Evolutionary conservation across 2,888 invertebrate genomes (phyloP).

Genomic region (Prionchulus punctatus): DNA sequence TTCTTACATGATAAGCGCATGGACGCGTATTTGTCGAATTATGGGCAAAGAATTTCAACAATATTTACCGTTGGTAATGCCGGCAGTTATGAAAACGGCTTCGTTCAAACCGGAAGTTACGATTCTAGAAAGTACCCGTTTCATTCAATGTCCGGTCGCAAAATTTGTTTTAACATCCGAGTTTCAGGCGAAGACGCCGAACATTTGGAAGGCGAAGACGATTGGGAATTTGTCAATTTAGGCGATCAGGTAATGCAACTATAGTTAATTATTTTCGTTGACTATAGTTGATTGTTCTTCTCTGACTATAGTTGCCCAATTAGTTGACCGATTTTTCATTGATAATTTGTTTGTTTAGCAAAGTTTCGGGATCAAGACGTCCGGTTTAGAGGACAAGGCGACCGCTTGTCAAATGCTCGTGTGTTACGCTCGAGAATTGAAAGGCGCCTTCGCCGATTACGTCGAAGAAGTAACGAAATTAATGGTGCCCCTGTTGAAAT

Average conservation of each 20-base stretch:
- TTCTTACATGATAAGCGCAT: slow-evolving; percentile 91
- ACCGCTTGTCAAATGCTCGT: slow-evolving; percentile 91
- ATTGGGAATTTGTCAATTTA: slow-evolving; percentile 83
- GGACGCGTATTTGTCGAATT: slow-evolving; percentile 96
- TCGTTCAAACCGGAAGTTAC: slow-evolving; percentile 84
- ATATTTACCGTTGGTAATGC: slow-evolving; percentile 85
- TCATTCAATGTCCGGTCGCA: no score
- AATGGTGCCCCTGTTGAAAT: slow-evolving; percentile 61
- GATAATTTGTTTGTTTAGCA: slow-evolving; percentile 39
- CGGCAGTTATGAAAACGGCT: slow-evolving; percentile 75
- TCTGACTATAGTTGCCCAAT: no score
- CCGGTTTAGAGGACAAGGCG: slow-evolving; percentile 83
- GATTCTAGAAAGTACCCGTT: slow-evolving; percentile 54
- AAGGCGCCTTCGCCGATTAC: slow-evolving; percentile 59
- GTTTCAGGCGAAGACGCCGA: slow-evolving; percentile 43
- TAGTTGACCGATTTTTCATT: no score
- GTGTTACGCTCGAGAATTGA: slow-evolving; percentile 79
- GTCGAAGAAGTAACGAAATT: slow-evolving; percentile 48
- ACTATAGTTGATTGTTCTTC: background rate
- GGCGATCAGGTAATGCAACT: slow-evolving; percentile 53
- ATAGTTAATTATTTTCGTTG: background rate
- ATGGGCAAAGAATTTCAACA: slow-evolving; percentile 68
- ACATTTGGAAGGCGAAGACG: slow-evolving; percentile 63
- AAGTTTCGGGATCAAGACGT: slow-evolving; percentile 81
- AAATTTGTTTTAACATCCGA: no score